Percentiles rank a stretch among this genome's conserved stretches.
Conservation (phyloP, 2,797 vertebrate genomes). For the Molossus alvarezi region DNA sequence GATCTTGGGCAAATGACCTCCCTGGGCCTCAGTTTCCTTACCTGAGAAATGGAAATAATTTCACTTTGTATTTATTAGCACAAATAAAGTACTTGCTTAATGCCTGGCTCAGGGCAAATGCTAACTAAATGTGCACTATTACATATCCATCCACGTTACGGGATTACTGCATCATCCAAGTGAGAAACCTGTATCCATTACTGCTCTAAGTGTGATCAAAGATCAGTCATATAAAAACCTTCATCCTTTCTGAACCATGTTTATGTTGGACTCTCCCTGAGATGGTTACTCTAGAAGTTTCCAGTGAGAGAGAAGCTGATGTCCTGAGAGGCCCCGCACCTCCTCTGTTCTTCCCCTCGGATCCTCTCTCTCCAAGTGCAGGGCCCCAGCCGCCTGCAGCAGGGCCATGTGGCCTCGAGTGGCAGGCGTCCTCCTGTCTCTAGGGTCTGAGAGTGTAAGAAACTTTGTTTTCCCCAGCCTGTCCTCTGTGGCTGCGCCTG, state of each 20-base stretch:
- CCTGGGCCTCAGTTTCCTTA: background rate
- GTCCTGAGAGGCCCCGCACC: background rate
- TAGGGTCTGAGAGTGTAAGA: background rate
- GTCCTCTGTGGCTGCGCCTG: background rate
- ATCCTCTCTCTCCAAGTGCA: background rate
- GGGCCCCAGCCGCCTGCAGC: background rate
- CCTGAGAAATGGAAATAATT: background rate
- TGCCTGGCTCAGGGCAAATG: background rate
- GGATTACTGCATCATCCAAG: background rate
- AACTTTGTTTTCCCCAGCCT: background rate
- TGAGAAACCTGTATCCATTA: background rate
- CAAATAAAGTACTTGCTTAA: background rate
- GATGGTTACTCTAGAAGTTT: background rate
- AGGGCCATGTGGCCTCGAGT: background rate
- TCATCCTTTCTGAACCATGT: background rate
- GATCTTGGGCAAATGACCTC: background rate
- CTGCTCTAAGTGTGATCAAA: background rate
- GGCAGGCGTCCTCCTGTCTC: background rate
- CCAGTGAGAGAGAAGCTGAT: background rate
- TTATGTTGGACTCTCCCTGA: background rate
- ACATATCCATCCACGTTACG: background rate
- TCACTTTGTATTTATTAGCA: background rate
- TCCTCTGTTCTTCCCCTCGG: background rate
- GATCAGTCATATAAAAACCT: background rate
- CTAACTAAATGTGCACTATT: background rate